Evolutionary conservation across 2,797 vertebrate species (phyloP), one percentile per base, ranked within the genome.

Genomic region (Lophura swinhoii): DNA sequence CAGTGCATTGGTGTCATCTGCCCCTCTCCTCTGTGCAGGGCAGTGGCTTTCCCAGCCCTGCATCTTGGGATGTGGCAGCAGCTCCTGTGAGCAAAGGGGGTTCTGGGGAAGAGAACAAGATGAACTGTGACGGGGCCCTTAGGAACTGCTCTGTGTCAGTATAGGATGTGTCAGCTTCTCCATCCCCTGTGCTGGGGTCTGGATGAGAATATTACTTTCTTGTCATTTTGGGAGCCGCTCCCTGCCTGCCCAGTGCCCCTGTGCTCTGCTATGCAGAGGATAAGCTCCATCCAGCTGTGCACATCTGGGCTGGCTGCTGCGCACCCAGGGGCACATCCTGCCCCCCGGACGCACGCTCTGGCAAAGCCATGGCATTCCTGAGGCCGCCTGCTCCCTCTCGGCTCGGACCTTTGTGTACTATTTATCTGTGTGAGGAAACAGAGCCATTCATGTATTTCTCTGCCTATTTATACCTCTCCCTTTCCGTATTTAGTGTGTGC

Each of bases 401-500:
- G 4, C 64, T 90, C 0, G 1, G 67, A 67, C 85, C 68, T 94
- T 91, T 13, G 13, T 17, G 31, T 84, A 78, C 91, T 86, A 9
- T 64, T 92, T 83, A 82, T 96, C 78, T 84, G 56, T 6, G 21
- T 84, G 48, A 94, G 95, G 95, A 93, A 93, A 95, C 92, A 93
- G 78, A 74, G 81, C 94, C 92, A 93, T 97, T 96, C 95, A 91
- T 94, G 84, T 87, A 31, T 94, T 94, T 94, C 94, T 94, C 94
- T 91, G 95, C 94, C 93, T 96, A 95, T 97, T 96, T 96, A 96
- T 96, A 97, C 95, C 93, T 95, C 92, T 91, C 85, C 93, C 84
- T 94, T 96, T 97, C 97, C 81, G 92, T 96, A 96, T 97, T 97
- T 97, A 97, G 97, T 94, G 86, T 93, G 88, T 84, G 87, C 2